Conservation (phyloP, 1,140 invertebrate species). For the Temnothorax longispinosus region DNA sequence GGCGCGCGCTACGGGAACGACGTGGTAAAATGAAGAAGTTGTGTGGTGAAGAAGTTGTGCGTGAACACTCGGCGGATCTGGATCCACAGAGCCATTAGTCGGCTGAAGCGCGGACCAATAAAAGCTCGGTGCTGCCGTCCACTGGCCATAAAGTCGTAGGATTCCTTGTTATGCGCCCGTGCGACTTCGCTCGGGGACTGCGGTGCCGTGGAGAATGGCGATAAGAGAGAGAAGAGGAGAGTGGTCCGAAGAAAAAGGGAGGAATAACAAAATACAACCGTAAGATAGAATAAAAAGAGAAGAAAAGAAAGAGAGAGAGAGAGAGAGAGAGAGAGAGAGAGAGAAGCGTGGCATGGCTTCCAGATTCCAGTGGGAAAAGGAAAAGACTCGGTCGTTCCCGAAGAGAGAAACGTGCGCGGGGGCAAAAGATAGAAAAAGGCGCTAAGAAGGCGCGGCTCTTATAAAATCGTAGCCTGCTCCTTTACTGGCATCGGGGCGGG, state of each 20-base stretch:
- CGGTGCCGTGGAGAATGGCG: conserved; percentile 9
- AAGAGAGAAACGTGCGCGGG: conserved; percentile 45
- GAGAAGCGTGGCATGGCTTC: conserved; percentile 16
- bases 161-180: conserved; percentile 77
- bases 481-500: conserved; percentile 81
- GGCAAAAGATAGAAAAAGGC: conserved; percentile 78
- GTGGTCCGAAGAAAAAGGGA: conserved; percentile 12
- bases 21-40: conserved; percentile 74
- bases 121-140: conserved; percentile 72
- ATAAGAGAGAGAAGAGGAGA: conserved; percentile 25
- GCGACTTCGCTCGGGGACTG: conserved; percentile 39
- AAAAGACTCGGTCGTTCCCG: conserved; percentile 24
- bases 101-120: conserved; percentile 73
- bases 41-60: conserved; percentile 58
- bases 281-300: neutral
- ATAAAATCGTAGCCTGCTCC: conserved; percentile 82
- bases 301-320: neutral
- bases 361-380: conserved; percentile 40
- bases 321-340: neutral
- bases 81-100: conserved; percentile 71
- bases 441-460: conserved; percentile 82
- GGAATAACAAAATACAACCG: conserved; percentile 22
- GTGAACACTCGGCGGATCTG: conserved; percentile 71
- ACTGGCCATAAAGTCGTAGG: conserved; percentile 77
- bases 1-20: conserved; percentile 55